Conservation (phyloP, 2,113 vertebrate species). For the Hydrochoerus hydrochaeris region DNA sequence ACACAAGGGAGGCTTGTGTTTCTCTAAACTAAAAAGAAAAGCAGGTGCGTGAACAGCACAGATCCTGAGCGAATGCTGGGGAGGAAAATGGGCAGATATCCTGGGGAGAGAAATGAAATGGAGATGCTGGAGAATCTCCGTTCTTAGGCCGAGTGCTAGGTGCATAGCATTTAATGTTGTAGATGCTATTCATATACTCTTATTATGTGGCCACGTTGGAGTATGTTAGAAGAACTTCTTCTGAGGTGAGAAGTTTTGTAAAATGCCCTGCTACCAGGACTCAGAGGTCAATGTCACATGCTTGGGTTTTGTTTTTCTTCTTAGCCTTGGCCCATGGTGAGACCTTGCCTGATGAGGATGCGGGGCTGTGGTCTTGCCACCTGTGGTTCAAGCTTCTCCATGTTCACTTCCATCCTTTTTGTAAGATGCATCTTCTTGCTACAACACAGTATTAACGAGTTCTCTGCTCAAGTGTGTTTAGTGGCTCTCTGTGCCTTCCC, state of each 20-base stretch:
- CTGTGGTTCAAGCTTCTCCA: background rate
- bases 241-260: background rate
- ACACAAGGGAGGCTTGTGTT: background rate
- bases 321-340: background rate
- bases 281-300: background rate
- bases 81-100: background rate
- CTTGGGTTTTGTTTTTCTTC: background rate
- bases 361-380: no score
- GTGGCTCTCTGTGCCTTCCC: background rate
- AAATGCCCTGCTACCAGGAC: background rate
- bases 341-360: background rate
- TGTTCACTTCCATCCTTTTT: accelerated
- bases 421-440: background rate
- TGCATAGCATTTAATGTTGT: background rate
- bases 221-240: background rate
- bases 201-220: no score
- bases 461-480: background rate
- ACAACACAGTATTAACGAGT: background rate
- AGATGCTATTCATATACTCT: background rate
- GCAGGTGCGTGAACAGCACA: background rate
- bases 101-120: background rate
- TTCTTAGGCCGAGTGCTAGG: background rate
- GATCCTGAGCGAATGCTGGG: background rate
- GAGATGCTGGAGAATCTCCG: background rate
- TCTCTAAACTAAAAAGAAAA: background rate